Evolutionary conservation across 2,888 invertebrate genomes (phyloP).

Genomic region (Drosophila gaucha): DNA sequence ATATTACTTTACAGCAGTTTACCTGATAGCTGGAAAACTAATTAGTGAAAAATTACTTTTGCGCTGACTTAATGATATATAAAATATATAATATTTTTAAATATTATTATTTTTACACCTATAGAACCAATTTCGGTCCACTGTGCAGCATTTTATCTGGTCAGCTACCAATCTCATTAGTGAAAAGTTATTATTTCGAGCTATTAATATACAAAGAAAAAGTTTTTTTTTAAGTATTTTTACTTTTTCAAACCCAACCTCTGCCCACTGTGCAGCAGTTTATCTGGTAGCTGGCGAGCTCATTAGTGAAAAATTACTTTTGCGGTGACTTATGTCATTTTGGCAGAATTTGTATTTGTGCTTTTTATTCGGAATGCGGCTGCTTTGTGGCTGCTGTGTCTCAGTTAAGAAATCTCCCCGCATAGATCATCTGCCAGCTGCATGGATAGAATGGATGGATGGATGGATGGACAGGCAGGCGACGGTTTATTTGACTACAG

Average conservation of each 20-base stretch:
- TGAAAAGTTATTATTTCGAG: background rate
- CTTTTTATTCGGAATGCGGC: conserved; percentile 53
- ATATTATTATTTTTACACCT: background rate
- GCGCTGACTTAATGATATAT: conserved; percentile 81
- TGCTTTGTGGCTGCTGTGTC: conserved; percentile 39
- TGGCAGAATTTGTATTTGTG: conserved; percentile 73
- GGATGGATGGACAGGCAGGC: conserved; percentile 16
- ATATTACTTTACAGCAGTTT: conserved; percentile 44
- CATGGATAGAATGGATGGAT: background rate
- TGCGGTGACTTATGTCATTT: conserved; percentile 79
- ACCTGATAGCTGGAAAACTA: conserved; percentile 60
- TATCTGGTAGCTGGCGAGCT: conserved; percentile 58
- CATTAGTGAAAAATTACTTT: conserved; percentile 79
- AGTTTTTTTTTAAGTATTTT: background rate
- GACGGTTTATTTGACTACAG: conserved; percentile 58
- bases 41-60: conserved; percentile 79
- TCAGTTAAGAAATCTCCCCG: conserved; percentile 60
- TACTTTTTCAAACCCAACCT: background rate
- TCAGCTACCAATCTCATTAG: background rate
- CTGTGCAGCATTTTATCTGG: conserved; percentile 33
- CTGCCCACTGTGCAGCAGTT: conserved; percentile 38
- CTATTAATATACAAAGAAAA: background rate
- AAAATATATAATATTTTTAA: too few species aligned
- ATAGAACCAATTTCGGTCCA: background rate
- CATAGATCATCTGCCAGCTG: conserved; percentile 70